Conservation (phyloP, 2,797 vertebrate species). For the Peromyscus melanophrys region DNA sequence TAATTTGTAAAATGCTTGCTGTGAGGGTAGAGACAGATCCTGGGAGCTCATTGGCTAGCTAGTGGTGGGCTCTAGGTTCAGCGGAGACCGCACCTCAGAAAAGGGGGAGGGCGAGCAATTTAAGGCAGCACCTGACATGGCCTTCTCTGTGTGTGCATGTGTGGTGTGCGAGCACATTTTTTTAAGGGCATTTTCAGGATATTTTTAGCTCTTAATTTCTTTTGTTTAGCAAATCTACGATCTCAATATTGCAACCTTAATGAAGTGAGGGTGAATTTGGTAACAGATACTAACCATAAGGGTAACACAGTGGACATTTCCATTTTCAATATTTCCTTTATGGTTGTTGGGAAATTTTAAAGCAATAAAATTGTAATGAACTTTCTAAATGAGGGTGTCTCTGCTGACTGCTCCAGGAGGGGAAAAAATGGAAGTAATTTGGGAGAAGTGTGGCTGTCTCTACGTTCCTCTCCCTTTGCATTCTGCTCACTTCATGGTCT, state of each 20-base stretch:
- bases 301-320: slow-evolving; percentile 59
- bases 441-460: slow-evolving; percentile 21
- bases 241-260: slow-evolving; percentile 37
- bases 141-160: not conserved
- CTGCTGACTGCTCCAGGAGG: slow-evolving; percentile 47
- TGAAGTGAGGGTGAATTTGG: slow-evolving; percentile 59
- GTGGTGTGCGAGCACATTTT: not conserved
- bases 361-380: slow-evolving; percentile 83
- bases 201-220: slow-evolving; percentile 44
- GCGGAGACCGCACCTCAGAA: not conserved
- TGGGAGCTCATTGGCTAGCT: not conserved
- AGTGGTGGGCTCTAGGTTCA: not conserved
- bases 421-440: slow-evolving; percentile 69
- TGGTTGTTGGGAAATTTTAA: slow-evolving; percentile 75
- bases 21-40: not conserved
- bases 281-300: slow-evolving; percentile 53
- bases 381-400: slow-evolving; percentile 77
- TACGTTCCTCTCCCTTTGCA: too few species aligned
- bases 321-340: slow-evolving; percentile 71
- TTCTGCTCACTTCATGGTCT: not conserved
- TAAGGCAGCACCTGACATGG: not conserved
- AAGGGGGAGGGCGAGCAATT: not conserved
- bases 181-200: slow-evolving; percentile 19
- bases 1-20: not conserved
- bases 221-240: slow-evolving; percentile 66